Evolutionary conservation across 2,888 invertebrate genomes (phyloP).

Genomic region (Agrotis segetum): DNA sequence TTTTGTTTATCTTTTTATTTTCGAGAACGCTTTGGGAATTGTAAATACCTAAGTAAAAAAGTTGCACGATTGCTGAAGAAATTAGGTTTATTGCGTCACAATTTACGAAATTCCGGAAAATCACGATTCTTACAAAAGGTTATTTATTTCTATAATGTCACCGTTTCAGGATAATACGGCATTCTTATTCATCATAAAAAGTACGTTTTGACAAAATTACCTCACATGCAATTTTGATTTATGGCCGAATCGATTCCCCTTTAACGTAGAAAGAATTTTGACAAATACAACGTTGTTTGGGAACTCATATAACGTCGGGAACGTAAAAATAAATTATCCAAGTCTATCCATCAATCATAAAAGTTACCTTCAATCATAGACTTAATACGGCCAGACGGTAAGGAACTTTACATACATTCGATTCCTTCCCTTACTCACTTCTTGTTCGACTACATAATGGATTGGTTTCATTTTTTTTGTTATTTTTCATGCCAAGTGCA

Average conservation of each 20-base stretch:
- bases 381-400: slow-evolving; percentile 48
- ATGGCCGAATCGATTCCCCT: slow-evolving; percentile 38
- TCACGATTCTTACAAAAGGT: slow-evolving; percentile 4
- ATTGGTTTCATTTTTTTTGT: neutral
- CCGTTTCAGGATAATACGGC: slow-evolving; percentile 29
- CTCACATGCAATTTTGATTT: slow-evolving; percentile 62
- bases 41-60: slow-evolving; percentile 32
- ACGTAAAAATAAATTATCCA: slow-evolving; percentile 64
- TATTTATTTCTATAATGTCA: slow-evolving; percentile 37
- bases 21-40: slow-evolving; percentile 28
- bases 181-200: slow-evolving; percentile 52
- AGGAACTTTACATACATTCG: slow-evolving; percentile 14
- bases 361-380: slow-evolving; percentile 60
- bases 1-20: slow-evolving; percentile 47
- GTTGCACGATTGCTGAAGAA: slow-evolving; percentile 11
- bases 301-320: slow-evolving; percentile 47
- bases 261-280: slow-evolving; percentile 44
- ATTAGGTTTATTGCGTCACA: slow-evolving; percentile 17
- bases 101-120: slow-evolving; percentile 20
- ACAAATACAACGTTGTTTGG: slow-evolving; percentile 51
- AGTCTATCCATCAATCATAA: slow-evolving; percentile 67
- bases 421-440: slow-evolving; percentile 16
- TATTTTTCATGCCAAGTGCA: neutral
- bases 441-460: neutral
- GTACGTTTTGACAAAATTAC: slow-evolving; percentile 51